These are phyloP conservation scores for Asteroscopus sphinx DNA, from an alignment of 2,888 invertebrate genomes.

Conservation along the genomic window DNA sequence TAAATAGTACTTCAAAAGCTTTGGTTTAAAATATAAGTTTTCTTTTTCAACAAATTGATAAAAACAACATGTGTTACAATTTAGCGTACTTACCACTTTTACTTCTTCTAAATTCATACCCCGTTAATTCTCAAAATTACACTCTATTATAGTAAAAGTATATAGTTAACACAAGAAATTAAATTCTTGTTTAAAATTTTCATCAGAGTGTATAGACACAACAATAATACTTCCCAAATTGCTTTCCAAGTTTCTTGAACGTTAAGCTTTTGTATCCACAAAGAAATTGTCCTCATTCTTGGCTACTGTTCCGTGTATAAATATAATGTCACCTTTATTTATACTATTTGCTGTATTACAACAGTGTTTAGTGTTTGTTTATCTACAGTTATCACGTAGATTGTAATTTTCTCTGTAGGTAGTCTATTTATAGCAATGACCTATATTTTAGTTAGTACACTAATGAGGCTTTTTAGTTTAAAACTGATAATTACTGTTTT, in stretches of 20 bases:
- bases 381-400: background rate
- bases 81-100: too few relatives aligned
- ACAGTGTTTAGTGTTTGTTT: conserved; percentile 4
- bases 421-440: too few relatives aligned
- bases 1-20: too few relatives aligned
- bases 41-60: too few relatives aligned
- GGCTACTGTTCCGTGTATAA: conserved; percentile 26
- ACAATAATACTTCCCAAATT: conserved; percentile 60
- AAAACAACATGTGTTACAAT: background rate
- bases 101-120: background rate
- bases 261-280: conserved; percentile 53
- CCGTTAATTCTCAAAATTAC: too few relatives aligned
- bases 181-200: conserved; percentile 16
- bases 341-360: conserved; percentile 1
- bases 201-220: conserved; percentile 14
- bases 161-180: conserved; percentile 1
- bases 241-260: conserved; percentile 61
- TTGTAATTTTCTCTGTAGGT: too few relatives aligned
- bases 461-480: too few relatives aligned
- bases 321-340: conserved; percentile 26
- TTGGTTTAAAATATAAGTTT: too few relatives aligned
- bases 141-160: too few relatives aligned
- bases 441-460: too few relatives aligned
- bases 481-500: too few relatives aligned
- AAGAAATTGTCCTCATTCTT: conserved; percentile 45